phyloP scores from a whole-genome alignment of 2,113 vertebrate genomes.

The Halcyon malimbica region DNA sequence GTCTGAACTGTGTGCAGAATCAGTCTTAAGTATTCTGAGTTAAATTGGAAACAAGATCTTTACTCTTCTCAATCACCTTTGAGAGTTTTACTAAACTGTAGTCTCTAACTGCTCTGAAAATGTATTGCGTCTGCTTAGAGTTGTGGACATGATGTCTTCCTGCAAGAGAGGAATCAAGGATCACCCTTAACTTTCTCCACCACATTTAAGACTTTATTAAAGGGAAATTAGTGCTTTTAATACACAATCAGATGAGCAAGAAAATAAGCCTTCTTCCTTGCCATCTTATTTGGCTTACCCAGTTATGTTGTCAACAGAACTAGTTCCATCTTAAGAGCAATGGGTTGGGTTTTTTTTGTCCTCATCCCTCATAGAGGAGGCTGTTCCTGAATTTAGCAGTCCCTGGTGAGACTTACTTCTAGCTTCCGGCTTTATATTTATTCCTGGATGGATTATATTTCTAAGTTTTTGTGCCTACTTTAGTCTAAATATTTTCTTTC shows the following conservation, averaged over 20 bases:
- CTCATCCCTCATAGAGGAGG: not conserved
- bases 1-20: not conserved
- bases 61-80: not conserved
- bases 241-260: not conserved
- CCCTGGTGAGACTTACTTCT: not conserved
- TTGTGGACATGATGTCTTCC: not conserved
- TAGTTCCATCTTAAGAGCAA: not conserved
- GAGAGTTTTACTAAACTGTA: not conserved
- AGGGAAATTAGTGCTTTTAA: not conserved
- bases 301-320: not conserved
- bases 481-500: not conserved
- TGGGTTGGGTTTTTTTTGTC: not conserved
- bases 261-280: not conserved
- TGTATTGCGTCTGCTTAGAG: not conserved
- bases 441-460: not conserved
- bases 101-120: not conserved
- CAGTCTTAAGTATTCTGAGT: not conserved
- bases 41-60: not conserved
- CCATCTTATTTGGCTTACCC: not conserved
- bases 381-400: not conserved
- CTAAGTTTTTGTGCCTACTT: not conserved
- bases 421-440: not conserved
- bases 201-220: not conserved
- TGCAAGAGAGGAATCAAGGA: not conserved
- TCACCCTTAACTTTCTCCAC: not conserved